Percentiles rank a stretch among this genome's conserved stretches.
Evolutionary conservation across 30 jellyfish, hydroid and myxozoan genomes (phyloP).

Genomic region (Cassiopea andromeda): DNA sequence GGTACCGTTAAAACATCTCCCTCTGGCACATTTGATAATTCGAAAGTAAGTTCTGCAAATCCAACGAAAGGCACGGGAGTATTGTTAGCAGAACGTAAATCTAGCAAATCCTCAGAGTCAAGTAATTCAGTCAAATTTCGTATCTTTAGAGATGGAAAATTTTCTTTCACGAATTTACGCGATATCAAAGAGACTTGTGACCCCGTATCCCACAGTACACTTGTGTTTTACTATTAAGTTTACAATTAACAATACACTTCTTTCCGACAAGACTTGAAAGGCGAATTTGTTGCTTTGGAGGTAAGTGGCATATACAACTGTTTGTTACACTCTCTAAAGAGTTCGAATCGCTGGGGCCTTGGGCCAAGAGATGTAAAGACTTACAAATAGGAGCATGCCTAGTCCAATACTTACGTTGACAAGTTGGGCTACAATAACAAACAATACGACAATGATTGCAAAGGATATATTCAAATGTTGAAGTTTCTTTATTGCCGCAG

Average conservation of each 20-base stretch:
- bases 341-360: slow-evolving; percentile 5
- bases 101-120: neutral
- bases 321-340: slow-evolving; percentile 13
- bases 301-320: slow-evolving; percentile 34
- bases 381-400: slow-evolving; percentile 44
- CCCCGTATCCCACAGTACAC: slow-evolving; percentile 70
- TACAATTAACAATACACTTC: slow-evolving; percentile 62
- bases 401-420: slow-evolving; percentile 71
- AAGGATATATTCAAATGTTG: neutral
- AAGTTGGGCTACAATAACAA: slow-evolving; percentile 47
- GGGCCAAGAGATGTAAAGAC: slow-evolving; percentile 51
- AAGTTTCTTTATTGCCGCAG: slow-evolving; percentile 47
- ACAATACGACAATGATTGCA: slow-evolving; percentile 64
- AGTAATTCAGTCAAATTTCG: slow-evolving; percentile 35
- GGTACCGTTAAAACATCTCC: slow-evolving; percentile 54
- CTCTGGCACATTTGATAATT: slow-evolving; percentile 15
- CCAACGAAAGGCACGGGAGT: slow-evolving; percentile 54
- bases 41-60: slow-evolving; percentile 46
- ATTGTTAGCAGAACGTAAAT: slow-evolving; percentile 52
- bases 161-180: slow-evolving; percentile 14
- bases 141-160: slow-evolving; percentile 24
- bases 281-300: slow-evolving; percentile 58
- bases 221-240: slow-evolving; percentile 34
- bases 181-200: slow-evolving; percentile 72
- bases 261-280: slow-evolving; percentile 61